A percentile compares a stretch with the other conserved stretches of the same genome.
These are phyloP conservation scores for Brachirus orientalis DNA, from an alignment of 2,113 vertebrate genomes.

Conservation along the genomic window DNA sequence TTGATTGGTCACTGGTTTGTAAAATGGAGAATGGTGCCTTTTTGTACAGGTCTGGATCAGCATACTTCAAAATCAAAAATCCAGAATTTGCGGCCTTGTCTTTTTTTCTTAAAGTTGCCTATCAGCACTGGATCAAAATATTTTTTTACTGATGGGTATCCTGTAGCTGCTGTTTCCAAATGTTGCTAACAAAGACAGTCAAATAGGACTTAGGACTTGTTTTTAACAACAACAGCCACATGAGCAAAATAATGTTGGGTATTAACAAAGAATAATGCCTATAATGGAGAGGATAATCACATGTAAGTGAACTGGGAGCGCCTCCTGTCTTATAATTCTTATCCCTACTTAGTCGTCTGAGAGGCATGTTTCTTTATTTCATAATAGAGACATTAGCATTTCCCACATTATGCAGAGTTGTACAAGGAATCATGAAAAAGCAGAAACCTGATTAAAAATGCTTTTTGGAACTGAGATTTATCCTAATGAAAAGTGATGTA, in stretches of 20 bases:
- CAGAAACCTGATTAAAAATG: constrained; percentile 32
- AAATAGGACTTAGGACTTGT: background rate
- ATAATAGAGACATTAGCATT: background rate
- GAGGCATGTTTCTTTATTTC: constrained; percentile 7
- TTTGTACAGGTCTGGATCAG: background rate
- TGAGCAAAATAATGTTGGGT: background rate
- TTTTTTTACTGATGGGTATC: no score
- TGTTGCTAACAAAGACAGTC: background rate
- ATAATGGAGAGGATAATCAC: constrained; percentile 9
- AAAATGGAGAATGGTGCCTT: no score
- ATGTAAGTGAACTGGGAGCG: constrained; percentile 5
- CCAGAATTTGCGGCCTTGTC: no score
- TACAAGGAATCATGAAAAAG: constrained; percentile 17
- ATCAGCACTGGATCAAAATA: no score
- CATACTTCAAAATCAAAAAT: background rate
- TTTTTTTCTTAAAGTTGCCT: no score
- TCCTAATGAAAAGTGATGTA: constrained; percentile 35
- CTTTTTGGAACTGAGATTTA: no score
- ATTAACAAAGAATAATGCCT: background rate
- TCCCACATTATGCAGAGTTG: background rate
- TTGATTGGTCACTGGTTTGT: no score
- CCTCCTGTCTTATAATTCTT: constrained; percentile 6
- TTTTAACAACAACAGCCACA: background rate
- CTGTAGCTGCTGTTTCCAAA: background rate
- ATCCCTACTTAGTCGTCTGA: constrained; percentile 2